Evolutionary conservation across 2,113 vertebrate species (phyloP), one percentile per base, ranked within the genome.

Genomic region (Alectura lathami): DNA sequence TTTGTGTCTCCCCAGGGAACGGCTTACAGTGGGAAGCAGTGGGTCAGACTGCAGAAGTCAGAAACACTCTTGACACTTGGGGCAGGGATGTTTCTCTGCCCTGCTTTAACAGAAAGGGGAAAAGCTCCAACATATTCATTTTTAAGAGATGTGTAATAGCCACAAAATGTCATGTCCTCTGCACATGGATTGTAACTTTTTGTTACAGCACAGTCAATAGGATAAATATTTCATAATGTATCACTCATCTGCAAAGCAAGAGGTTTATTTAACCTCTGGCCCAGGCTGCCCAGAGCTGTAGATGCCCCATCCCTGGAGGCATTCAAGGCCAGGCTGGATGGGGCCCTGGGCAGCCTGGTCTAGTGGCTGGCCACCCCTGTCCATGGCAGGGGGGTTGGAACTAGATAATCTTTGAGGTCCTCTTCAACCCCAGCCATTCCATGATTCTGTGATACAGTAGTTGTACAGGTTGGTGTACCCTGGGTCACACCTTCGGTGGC

Each of bases 171-270:
- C n/a, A 26, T 53, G 54, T 66, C 34, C 42, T 75, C 70, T 85
- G 38, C 53, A 72, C 32, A n/a, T 0, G 2, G 13, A 22, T 80
- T 83, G 34, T 70, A 80, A 47, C 8, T 15, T n/a, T 57, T 68
- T 21, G 53, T 57, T 59, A 36, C 45, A 72, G 18, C 16, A 75
- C 43, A 43, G 66, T 90, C 85, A 81, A 17, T 88, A 81, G 54
- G 38, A 54, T 90, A 72, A 90, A 67, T 94, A 78, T 95, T 95
- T 95, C 88, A 75, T 92, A 32, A 54, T 13, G 3, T 81, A 45
- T 63, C 38, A 40, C 74, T 78, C 22, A 15, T 92, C 78, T 86
- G 15, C 47, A 34, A 78, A 26, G 32, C 70, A 70, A 73, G n/a
- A 56, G 7, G 53, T 50, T 72, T 79, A 51, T 72, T 88, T 93